These are phyloP conservation scores for Pteruthius melanotis DNA, from an alignment of 2,113 vertebrate genomes.

Conservation along the genomic window DNA sequence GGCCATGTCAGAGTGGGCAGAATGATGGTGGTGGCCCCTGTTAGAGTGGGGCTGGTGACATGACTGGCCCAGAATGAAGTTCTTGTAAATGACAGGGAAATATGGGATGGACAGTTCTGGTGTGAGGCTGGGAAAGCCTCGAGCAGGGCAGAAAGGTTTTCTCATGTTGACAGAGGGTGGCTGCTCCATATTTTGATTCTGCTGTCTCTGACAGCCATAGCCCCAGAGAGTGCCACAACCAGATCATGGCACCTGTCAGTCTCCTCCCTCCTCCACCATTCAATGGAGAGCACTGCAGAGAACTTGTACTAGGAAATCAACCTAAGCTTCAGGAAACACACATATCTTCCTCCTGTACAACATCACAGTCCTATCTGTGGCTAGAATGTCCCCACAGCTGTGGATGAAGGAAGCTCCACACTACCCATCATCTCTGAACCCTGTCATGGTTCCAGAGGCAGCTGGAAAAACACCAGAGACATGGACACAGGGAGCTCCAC, in stretches of 20 bases:
- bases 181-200: not conserved
- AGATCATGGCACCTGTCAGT: not conserved
- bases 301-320: not conserved
- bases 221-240: not conserved
- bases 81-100: not conserved
- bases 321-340: not conserved
- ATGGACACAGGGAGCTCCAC: not conserved
- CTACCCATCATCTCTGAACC: not conserved
- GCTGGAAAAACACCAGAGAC: not conserved
- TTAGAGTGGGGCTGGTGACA: not conserved
- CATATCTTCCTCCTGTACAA: not conserved
- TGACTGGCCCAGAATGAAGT: not conserved
- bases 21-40: not conserved
- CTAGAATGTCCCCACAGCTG: not conserved
- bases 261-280: not conserved
- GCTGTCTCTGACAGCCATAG: not conserved
- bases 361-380: accelerated
- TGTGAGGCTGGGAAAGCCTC: not conserved
- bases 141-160: not conserved
- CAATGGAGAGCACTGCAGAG: not conserved
- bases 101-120: not conserved
- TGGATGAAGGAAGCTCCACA: not conserved
- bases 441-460: not conserved
- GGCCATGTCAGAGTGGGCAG: not conserved
- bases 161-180: not conserved